Base-by-base conservation (phyloP, 2,888 invertebrate species). In the Cremastinae sp. region DNA sequence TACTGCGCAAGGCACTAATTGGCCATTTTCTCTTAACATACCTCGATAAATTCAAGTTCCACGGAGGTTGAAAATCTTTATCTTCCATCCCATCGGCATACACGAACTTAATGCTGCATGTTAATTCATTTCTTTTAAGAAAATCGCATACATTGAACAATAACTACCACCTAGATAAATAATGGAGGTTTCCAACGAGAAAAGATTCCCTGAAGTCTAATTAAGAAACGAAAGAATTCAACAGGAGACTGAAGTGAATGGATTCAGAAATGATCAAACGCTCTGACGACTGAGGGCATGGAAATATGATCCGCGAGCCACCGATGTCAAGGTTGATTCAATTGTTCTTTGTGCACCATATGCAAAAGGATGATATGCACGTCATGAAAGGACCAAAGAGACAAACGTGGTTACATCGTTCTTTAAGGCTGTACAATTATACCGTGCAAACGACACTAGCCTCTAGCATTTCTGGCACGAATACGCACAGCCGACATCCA, bases 341-440 rank as follows among this genome's bases (percentile, higher is more conserved):
- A 66, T 64, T 16, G 8, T 71, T 62, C 56, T 3, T 20, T 35
- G 43, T 58, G n/a, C 20, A 18, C 43, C 35, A 16, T 9, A 28
- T 28, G 28, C 45, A 20, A 20, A 16, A 41, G 35, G 56, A 22
- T 65, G 56, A 8, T 45, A 39, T 59, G 51, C 39, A 14, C 43
- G 51, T 76, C 68, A 58, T 28, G 2, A 28, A 28, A 51, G 22
- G 51, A 53, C 64, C 56, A 51, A 55, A 43, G 51, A 71, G 73
- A 76, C 68, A 65, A 77, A 83, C 78, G 76, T 78, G 70, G 41
- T 72, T 78, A 71, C 66, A 64, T 58, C 62, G 59, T 47, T 28
- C 28, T 56, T 55, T 62, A 20, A 74, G 35, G 59, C 72, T 82
- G 82, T 82, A 81, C 80, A 80, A 79, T 85, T 83, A 84, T 84